Evolutionary conservation across 2,797 vertebrate species (phyloP).

Genomic region (Microctenopoma lineatum): DNA sequence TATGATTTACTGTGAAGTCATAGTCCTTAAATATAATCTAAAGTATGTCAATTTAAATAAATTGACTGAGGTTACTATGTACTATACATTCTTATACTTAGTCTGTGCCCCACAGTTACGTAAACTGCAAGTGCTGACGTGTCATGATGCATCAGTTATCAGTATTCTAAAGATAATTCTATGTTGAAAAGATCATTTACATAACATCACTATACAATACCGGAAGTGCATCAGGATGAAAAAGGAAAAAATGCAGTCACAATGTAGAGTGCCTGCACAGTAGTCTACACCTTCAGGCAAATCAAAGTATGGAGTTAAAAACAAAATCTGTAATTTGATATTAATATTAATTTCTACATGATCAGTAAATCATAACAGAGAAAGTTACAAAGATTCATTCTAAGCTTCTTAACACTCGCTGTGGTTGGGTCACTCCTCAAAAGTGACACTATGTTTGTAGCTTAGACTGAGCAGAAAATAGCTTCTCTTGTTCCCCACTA

Average conservation of each 20-base stretch:
- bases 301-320: too few species aligned
- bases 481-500: constrained; percentile 44
- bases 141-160: too few species aligned
- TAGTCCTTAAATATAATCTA: not conserved
- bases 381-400: not conserved
- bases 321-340: too few species aligned
- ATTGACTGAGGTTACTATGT: too few species aligned
- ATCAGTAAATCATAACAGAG: not conserved
- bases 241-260: too few species aligned
- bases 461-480: constrained; percentile 52
- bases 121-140: constrained; percentile 58
- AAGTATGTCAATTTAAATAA: too few species aligned
- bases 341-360: too few species aligned
- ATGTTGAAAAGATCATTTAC: constrained; percentile 17
- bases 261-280: not conserved
- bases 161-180: constrained; percentile 47
- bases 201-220: not conserved
- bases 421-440: not conserved
- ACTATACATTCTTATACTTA: not conserved
- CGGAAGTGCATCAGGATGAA: not conserved
- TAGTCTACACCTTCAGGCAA: constrained; percentile 9
- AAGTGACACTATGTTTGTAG: constrained; percentile 21
- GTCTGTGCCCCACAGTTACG: constrained; percentile 36
- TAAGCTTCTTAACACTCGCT: not conserved
- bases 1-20: not conserved